Percentiles rank a stretch among this genome's conserved stretches.
Evolutionary conservation across 2,888 invertebrate genomes (phyloP).

Genomic region (Ochropleura leucogaster): DNA sequence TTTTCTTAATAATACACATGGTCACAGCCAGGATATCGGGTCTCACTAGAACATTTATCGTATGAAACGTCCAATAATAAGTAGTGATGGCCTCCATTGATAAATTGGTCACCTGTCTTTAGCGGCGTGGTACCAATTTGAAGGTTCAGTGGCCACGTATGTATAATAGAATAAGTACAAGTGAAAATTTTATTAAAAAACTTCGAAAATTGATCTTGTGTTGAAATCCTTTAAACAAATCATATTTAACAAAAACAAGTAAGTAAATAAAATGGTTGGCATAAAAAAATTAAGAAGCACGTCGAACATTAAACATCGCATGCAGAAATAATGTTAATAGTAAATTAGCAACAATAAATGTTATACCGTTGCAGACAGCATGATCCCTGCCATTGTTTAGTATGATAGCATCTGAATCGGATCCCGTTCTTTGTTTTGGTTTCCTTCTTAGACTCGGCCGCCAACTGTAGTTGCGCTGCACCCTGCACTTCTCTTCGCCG

Average conservation of each 20-base stretch:
- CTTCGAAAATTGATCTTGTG: neutral
- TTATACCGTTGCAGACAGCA: constrained; percentile 93
- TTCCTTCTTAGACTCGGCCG: constrained; percentile 94
- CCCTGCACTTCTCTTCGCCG: constrained; percentile 88
- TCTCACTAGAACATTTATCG: neutral
- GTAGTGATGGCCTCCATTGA: neutral
- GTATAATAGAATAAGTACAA: neutral
- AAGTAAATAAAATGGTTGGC: neutral
- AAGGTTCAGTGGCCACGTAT: neutral
- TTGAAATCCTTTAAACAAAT: neutral
- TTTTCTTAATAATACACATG: neutral
- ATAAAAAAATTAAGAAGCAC: constrained; percentile 8
- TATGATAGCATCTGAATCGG: constrained; percentile 91
- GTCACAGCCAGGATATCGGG: neutral
- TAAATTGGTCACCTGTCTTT: neutral
- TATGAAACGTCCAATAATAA: neutral
- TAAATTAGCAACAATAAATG: neutral
- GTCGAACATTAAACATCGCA: constrained; percentile 1
- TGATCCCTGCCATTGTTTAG: constrained; percentile 94
- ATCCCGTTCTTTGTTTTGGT: constrained; percentile 89
- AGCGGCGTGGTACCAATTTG: neutral
- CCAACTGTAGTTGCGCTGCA: constrained; percentile 94
- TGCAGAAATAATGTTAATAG: constrained; percentile 6
- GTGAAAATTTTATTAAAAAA: neutral
- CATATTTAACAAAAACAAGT: neutral